Percentiles rank a stretch among this genome's conserved stretches.
Conservation (phyloP, 2,113 vertebrate genomes). For the chimpanzee (Pan troglodytes) region NHGRI_mPanTro3-v2.1_pri NC_072414.2:35493501-35494000, state of each 20-base stretch:
- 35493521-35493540: background rate
- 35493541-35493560: constrained; percentile 3
- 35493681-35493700: constrained; percentile 30
- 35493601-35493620: constrained; percentile 22
- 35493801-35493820: constrained; percentile 2
- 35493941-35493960: constrained; percentile 70
- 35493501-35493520: background rate
- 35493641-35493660: constrained; percentile 23
- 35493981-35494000: background rate
- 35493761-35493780: constrained; percentile 12
- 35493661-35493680: background rate
- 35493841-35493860: background rate
- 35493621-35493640: constrained; percentile 31
- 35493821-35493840: constrained; percentile 23
- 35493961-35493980: constrained; percentile 55
- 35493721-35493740: constrained; percentile 48
- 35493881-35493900: constrained; percentile 38
- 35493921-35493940: constrained; percentile 47
- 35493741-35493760: constrained; percentile 29
- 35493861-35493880: background rate
- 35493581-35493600: background rate
- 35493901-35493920: constrained; percentile 54
- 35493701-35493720: background rate
- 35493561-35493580: background rate
- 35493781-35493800: constrained; percentile 43